phyloP scores from a whole-genome alignment of 1,140 invertebrate species.

The Steinernema feltiae region DNA sequence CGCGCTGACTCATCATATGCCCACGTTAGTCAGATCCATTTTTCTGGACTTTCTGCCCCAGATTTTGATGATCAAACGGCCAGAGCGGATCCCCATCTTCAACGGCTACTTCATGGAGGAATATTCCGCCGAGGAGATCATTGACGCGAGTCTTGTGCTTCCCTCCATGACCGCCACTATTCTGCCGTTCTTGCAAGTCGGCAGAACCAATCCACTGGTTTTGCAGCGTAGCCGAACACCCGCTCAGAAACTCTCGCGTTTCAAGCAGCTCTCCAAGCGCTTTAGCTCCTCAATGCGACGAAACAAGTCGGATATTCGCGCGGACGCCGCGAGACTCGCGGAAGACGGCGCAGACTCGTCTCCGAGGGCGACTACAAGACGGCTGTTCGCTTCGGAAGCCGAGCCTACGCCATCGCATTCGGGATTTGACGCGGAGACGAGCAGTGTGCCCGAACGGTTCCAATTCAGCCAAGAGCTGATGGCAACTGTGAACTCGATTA shows the following conservation, averaged over 20 bases:
- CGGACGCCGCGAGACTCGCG: slow-evolving; percentile 80
- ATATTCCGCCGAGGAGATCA: slow-evolving; percentile 51
- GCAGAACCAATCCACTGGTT: not conserved
- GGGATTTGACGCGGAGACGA: no score
- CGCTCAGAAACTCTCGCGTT: not conserved
- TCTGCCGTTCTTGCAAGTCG: slow-evolving; percentile 44
- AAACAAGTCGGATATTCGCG: slow-evolving; percentile 74
- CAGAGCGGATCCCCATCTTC: slow-evolving; percentile 61
- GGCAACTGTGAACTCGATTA: slow-evolving; percentile 60
- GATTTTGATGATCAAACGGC: slow-evolving; percentile 51
- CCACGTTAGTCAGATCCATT: slow-evolving; percentile 80
- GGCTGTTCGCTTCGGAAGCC: not conserved
- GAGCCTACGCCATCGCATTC: not conserved
- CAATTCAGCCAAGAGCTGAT: slow-evolving; percentile 42
- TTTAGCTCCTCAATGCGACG: slow-evolving; percentile 62
- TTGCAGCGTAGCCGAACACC: not conserved
- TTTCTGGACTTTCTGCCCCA: slow-evolving; percentile 82
- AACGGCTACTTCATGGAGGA: slow-evolving; percentile 64
- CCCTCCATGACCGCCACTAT: slow-evolving; percentile 56
- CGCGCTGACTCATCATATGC: slow-evolving; percentile 79
- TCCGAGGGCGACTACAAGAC: not conserved
- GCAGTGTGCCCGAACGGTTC: not conserved
- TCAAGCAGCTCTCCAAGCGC: not conserved
- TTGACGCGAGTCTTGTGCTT: slow-evolving; percentile 52
- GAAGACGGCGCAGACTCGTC: slow-evolving; percentile 46